Percentiles rank a stretch among this genome's conserved stretches.
Conservation (phyloP, 2,797 vertebrate species). For the Molossus molossus region DNA sequence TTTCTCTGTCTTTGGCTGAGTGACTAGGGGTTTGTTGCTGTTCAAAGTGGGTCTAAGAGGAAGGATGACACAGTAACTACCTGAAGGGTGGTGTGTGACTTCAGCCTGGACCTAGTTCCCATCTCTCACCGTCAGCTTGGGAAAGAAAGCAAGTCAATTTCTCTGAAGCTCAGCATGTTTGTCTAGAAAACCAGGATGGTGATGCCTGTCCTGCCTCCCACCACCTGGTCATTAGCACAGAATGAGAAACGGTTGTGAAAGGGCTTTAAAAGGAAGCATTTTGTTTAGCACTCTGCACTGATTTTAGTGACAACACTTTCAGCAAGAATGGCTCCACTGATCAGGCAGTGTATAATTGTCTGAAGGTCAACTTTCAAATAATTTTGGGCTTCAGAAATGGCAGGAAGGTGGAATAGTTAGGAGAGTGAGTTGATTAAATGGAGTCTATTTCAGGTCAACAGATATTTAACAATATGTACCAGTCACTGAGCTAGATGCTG, state of each 20-base stretch:
- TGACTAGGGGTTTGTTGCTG: slow-evolving; percentile 19
- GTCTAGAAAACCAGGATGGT: background rate
- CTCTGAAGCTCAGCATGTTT: background rate
- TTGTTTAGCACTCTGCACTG: background rate
- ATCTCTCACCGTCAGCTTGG: background rate
- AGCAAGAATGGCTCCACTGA: background rate
- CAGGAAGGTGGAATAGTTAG: background rate
- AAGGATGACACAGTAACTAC: background rate
- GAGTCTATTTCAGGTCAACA: background rate
- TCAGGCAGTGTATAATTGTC: background rate
- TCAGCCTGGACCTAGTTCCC: background rate
- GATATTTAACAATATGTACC: background rate
- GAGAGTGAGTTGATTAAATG: background rate
- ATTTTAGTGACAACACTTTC: background rate
- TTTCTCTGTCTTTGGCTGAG: slow-evolving; percentile 52
- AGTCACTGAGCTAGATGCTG: background rate
- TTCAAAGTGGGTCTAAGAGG: slow-evolving; percentile 2
- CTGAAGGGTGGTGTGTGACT: background rate
- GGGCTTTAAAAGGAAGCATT: background rate
- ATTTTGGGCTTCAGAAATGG: slow-evolving; percentile 25
- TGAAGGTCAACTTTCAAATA: slow-evolving; percentile 25
- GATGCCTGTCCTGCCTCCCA: background rate
- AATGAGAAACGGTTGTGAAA: background rate
- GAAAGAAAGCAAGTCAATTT: background rate
- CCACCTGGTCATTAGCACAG: background rate